Percentiles rank a stretch among this genome's conserved stretches.
phyloP scores from a whole-genome alignment of 2,113 vertebrate species.

The Cromileptes altivelis region DNA sequence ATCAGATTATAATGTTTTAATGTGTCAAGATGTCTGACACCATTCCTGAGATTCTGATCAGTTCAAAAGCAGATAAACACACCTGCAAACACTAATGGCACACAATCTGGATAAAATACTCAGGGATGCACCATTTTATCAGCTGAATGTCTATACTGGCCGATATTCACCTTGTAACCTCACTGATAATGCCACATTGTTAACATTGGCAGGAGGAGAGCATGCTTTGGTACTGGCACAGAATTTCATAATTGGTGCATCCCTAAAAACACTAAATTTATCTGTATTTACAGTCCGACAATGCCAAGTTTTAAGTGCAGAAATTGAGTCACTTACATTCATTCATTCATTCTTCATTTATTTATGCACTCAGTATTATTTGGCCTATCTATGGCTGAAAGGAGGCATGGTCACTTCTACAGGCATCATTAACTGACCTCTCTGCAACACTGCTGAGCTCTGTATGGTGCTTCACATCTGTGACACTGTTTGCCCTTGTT shows the following conservation, averaged over 20 bases:
- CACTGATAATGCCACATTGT: too few species aligned
- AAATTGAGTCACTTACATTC: not conserved
- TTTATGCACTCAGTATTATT: constrained; percentile 7
- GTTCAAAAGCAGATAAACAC: constrained; percentile 9
- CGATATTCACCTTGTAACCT: too few species aligned
- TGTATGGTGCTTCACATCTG: constrained; percentile 52
- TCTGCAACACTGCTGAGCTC: constrained; percentile 39
- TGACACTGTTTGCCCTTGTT: constrained; percentile 42
- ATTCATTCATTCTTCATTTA: not conserved
- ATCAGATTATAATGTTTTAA: constrained; percentile 10
- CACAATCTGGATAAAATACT: not conserved
- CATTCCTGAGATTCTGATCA: constrained; percentile 30
- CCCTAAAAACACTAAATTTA: too few species aligned
- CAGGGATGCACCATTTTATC: too few species aligned
- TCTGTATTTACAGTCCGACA: constrained; percentile 8
- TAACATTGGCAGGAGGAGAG: too few species aligned
- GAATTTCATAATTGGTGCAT: too few species aligned
- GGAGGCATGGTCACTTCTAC: constrained; percentile 16
- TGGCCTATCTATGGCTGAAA: not conserved
- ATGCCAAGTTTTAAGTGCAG: not conserved
- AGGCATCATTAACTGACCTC: constrained; percentile 28
- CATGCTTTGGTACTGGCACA: too few species aligned
- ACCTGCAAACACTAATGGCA: not conserved
- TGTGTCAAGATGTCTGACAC: constrained; percentile 39
- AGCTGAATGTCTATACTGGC: too few species aligned